Evolutionary conservation across 2,113 vertebrate genomes (phyloP).

Genomic region (Prinia subflava): DNA sequence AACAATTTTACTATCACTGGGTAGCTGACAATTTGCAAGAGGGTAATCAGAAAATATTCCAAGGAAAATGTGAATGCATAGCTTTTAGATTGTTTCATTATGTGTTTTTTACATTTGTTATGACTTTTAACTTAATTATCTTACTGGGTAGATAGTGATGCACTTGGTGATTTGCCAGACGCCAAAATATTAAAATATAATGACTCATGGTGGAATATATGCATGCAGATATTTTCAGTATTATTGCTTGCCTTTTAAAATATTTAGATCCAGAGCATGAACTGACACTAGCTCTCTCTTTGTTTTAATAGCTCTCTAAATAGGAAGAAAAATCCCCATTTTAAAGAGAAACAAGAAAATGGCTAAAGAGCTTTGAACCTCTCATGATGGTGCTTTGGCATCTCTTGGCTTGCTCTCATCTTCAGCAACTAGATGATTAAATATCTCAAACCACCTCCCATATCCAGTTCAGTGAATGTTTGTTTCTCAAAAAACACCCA

Average conservation of each 20-base stretch:
- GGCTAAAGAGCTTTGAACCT: neutral
- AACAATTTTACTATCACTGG: conserved; percentile 48
- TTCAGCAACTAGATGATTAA: neutral
- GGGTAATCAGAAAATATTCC: conserved; percentile 37
- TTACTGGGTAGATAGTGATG: conserved; percentile 9
- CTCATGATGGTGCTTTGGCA: neutral
- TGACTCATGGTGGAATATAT: conserved; percentile 23
- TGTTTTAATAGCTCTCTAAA: neutral
- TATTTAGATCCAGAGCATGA: neutral
- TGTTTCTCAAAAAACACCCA: neutral
- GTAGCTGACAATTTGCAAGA: conserved; percentile 27
- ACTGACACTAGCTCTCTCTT: neutral
- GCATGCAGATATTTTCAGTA: conserved; percentile 17
- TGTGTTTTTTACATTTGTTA: conserved; percentile 51
- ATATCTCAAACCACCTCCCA: neutral
- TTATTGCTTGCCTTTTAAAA: conserved; percentile 44
- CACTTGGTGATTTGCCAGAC: conserved; percentile 10
- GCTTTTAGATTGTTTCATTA: conserved; percentile 44
- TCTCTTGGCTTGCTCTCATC: neutral
- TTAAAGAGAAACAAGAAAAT: neutral
- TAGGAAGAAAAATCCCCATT: neutral
- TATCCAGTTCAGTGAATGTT: neutral
- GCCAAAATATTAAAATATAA: conserved; percentile 23
- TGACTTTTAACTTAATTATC: conserved; percentile 57
- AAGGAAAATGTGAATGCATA: neutral